Base-by-base conservation (phyloP, 2,888 invertebrate genomes). In the Diarsia dahlii region DNA sequence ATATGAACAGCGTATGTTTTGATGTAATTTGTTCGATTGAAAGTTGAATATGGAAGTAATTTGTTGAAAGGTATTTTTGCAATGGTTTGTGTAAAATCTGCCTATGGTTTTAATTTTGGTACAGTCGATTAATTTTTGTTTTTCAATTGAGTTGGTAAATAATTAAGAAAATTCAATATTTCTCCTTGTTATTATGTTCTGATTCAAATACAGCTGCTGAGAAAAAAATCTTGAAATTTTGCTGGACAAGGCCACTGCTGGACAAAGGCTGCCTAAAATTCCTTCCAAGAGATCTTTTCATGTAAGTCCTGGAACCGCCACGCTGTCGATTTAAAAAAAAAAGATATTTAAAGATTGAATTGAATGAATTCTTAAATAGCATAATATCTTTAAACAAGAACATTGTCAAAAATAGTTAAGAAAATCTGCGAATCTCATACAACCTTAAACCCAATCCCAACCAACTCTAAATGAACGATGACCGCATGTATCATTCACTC, bases 1-100 rank as follows among this genome's bases (percentile, higher is more conserved):
- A 89, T 88, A 87, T 86, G 87, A 82, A 84, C 83, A 85, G 85
- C 79, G 85, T 71, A 87, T 88, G 81, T 84, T 88, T 79, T 85
- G 81, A 78, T 71, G 67, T 77, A 66, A 69, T 78, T 79, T 71
- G 28, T 64, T 74, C 34, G 12, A 78, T 76, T 39, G 28, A 60
- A 78, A 73, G 28, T 72, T 52, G 15, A 68, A 66, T 60, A 65
- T 52, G 70, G 15, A 76, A 66, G 15, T 70, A 34, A 62, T 56
- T 66, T 20, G 3, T 2, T 34, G 0, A 13, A 66, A 62, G 2
- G 2, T 18, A 56, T 66, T 69, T 83, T 56, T 52, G 13, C 18
- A 18, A 0, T 13, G 9, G 48, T 79, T 50, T 39, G 45, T 28
- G 18, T 18, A 48, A 52, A 28, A 71, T 73, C 54, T 52, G 62